Evolutionary conservation across 37 sponge, comb jelly and placozoan species (phyloP), one percentile per base, ranked within the genome.

Genomic region (Cliona cf. orientalis): DNA sequence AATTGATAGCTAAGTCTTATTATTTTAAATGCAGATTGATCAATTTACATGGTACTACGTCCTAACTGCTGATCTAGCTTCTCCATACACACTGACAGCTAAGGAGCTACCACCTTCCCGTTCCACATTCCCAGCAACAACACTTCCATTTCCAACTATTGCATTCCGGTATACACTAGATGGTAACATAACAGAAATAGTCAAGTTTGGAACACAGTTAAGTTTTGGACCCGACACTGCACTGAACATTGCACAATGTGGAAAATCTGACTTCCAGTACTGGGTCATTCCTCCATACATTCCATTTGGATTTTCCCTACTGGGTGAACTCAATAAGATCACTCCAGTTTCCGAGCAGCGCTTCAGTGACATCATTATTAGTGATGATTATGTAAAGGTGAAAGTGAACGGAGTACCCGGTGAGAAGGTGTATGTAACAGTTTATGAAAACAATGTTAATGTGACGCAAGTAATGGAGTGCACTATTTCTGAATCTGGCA

Each of bases 261-360:
- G 42, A 19, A 29, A 60, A 44, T n/a, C 42, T 1, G 79, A 89
- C 42, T 93, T 89, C 56, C 69, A 84, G 28, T 76, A 80, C 33
- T 89, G 86, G 86, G 29, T 42, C 31, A 32, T 93, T 39, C 86
- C 90, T 28, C 90, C 90, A 0, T 42, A 77, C 0, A 0, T 85
- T 0, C 5, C 55, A 1, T 85, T 71, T 62, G 86, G 91, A 2
- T 71, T 64, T 74, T 66, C 46, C 21, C 73, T 93, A 23, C 79
- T 93, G 46, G 94, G 94, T n/a, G 94, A 93, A 53, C 41, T 81
- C 59, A 63, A 58, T 22, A 93, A 93, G 76, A 41, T 93, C 26
- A 69, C 89, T 23, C 12, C 87, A 6, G 62, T 89, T 36, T 89
- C 94, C 33, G 80, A 89, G 60, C 68, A 71, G 1, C 72, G 94